Conservation (phyloP, 2,113 vertebrate species). For the Lota lota region DNA sequence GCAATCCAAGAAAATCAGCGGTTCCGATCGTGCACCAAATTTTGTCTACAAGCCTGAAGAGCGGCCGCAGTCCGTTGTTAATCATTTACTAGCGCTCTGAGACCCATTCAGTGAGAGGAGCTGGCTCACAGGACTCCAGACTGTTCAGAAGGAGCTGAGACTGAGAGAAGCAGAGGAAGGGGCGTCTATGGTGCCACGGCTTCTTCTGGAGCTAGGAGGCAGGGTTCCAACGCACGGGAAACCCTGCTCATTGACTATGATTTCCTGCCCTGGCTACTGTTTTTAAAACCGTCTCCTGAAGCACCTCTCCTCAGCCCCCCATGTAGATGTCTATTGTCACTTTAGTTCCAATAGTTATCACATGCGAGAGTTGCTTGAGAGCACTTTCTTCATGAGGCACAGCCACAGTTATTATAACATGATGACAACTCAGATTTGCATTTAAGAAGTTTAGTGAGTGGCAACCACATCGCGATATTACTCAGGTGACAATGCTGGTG, state of each 20-base stretch:
- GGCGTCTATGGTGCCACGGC: conserved; percentile 43
- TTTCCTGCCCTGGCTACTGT: conserved; percentile 76
- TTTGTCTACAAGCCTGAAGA: too few relatives aligned
- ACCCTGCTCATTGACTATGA: conserved; percentile 64
- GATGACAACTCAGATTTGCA: too few relatives aligned
- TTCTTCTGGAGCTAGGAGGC: conserved; percentile 51
- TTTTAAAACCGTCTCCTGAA: conserved; percentile 51
- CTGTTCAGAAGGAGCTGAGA: conserved; percentile 4
- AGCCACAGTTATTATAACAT: too few relatives aligned
- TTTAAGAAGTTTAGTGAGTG: too few relatives aligned
- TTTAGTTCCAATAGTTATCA: conserved; percentile 13
- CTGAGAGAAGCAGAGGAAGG: conserved; percentile 49
- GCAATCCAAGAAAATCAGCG: not conserved
- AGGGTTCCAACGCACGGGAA: conserved; percentile 67
- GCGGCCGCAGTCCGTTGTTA: too few relatives aligned
- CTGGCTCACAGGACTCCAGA: conserved; percentile 7
- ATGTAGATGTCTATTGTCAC: conserved; percentile 12
- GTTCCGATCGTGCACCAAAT: too few relatives aligned
- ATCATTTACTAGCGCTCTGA: too few relatives aligned
- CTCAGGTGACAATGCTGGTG: too few relatives aligned
- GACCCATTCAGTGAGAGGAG: not conserved
- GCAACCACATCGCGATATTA: too few relatives aligned
- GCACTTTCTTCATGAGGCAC: too few relatives aligned
- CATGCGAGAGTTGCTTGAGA: too few relatives aligned
- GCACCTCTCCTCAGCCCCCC: conserved; percentile 26